A percentile compares a stretch with the other conserved stretches of the same genome.
Evolutionary conservation across 2,113 vertebrate genomes (phyloP).

Genomic region (Clinocottus analis): DNA sequence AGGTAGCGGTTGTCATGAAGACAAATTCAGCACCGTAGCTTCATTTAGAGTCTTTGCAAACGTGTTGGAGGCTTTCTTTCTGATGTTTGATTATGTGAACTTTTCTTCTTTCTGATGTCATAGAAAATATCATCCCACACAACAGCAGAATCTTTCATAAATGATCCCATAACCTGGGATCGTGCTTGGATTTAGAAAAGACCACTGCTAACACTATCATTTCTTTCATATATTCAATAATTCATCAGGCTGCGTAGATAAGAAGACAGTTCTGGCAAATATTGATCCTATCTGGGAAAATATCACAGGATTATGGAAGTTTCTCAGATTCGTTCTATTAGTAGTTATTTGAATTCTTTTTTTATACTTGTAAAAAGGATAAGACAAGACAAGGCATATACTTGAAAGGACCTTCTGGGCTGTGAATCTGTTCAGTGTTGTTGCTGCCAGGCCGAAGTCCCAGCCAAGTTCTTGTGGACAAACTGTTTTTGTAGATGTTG

Average conservation of each 20-base stretch:
- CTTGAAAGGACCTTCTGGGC: slow-evolving; percentile 63
- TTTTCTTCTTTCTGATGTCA: slow-evolving; percentile 58
- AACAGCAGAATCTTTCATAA: slow-evolving; percentile 59
- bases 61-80: slow-evolving; percentile 16
- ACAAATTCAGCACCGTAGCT: neutral
- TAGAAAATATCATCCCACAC: slow-evolving; percentile 56
- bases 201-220: slow-evolving; percentile 60
- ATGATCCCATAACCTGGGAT: slow-evolving; percentile 74
- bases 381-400: slow-evolving; percentile 32
- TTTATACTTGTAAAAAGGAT: slow-evolving; percentile 42
- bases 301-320: slow-evolving; percentile 67
- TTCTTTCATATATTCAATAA: slow-evolving; percentile 59
- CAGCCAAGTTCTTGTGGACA: slow-evolving; percentile 57
- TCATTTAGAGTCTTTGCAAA: slow-evolving; percentile 8
- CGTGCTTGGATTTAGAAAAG: slow-evolving; percentile 66
- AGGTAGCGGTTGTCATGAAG: slow-evolving; percentile 8
- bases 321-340: slow-evolving; percentile 69
- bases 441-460: slow-evolving; percentile 52
- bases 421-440: slow-evolving; percentile 52
- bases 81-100: slow-evolving; percentile 50
- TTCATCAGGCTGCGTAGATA: slow-evolving; percentile 60
- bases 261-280: slow-evolving; percentile 66
- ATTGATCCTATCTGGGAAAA: slow-evolving; percentile 70
- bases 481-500: slow-evolving; percentile 32
- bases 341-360: slow-evolving; percentile 61